Base-by-base conservation (phyloP, 2,888 invertebrate species). In the Leucania comma region DNA sequence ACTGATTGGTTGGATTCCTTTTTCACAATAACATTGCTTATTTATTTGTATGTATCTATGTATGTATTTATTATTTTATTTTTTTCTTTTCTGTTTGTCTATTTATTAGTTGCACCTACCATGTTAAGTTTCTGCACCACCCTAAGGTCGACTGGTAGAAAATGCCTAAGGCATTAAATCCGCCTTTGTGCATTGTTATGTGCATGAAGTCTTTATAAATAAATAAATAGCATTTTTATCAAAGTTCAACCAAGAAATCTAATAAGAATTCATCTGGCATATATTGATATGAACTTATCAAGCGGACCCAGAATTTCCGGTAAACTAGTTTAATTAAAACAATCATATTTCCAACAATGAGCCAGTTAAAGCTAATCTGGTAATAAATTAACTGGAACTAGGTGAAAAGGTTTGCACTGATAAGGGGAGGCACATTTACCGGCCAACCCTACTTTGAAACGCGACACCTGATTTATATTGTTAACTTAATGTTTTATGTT, bases 321-420 rank as follows among this genome's bases (percentile, higher is more conserved):
- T 1, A 29, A 62, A 65, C 38, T n/a, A 58, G n/a, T 64, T 60
- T 35, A 20, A 64, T 57, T 64, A 64, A 61, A 64, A 65, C 60
- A 51, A 53, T 68, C 20, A 66, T 74, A 67, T 60, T 66, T 71
- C 24, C 48, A 42, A 42, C 63, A 57, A 35, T 64, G 53, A 69
- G n/a, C 57, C 60, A 46, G 56, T 67, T 77, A 61, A 26, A 60
- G n/a, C 22, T 72, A 66, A 67, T 59, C 69, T 62, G 26, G 69
- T 54, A 24, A 71, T 81, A 80, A 80, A 80, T 78, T 77, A 46
- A 29, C 60, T 26, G n/a, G 64, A 80, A 78, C 68, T 80, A 68
- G 63, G 73, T 63, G 68, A 69, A 81, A 80, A 80, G 80, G 77
- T 72, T 67, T 51, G 12, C 22, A 22, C 56, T 48, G 81, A 81